These are phyloP conservation scores for Astreopora myriophthalma DNA, from an alignment of 64 coral and sea anemone species.

Conservation along the genomic window DNA sequence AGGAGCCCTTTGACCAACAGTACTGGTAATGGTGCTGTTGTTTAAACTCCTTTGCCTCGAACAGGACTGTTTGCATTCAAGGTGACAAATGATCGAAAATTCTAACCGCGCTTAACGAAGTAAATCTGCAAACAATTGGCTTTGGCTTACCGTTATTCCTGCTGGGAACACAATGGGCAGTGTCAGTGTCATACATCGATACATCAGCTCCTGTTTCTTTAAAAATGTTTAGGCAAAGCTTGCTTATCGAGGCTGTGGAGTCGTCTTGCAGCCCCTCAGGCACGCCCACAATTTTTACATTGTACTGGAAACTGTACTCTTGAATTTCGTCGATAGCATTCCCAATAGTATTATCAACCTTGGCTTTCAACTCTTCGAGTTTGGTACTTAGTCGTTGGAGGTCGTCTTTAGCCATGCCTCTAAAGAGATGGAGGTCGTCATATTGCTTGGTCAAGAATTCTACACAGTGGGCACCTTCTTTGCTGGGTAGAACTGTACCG, in stretches of 20 bases:
- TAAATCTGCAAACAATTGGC: too few species aligned
- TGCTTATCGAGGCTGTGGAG: neutral
- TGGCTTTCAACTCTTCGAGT: neutral
- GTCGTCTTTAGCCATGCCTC: neutral
- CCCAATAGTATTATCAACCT: neutral
- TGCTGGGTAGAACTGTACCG: neutral
- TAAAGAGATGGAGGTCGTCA: neutral
- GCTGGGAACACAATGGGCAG: slow-evolving; percentile 9
- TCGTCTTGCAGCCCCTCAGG: neutral
- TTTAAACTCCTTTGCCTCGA: too few species aligned
- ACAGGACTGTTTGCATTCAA: too few species aligned
- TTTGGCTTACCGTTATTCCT: neutral
- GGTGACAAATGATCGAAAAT: too few species aligned
- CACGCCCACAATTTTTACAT: slow-evolving; percentile 6
- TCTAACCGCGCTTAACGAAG: too few species aligned
- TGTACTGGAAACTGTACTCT: slow-evolving; percentile 17
- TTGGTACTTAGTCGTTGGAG: neutral
- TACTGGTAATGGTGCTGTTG: too few species aligned
- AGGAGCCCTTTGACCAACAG: too few species aligned
- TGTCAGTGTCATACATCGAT: slow-evolving; percentile 9
- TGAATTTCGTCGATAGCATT: slow-evolving; percentile 19
- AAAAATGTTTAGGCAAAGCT: neutral
- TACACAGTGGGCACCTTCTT: neutral
- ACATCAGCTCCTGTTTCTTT: neutral
- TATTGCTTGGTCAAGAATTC: neutral